phyloP scores from a whole-genome alignment of 2,113 vertebrate species.

The Lichenostomus cassidix region DNA sequence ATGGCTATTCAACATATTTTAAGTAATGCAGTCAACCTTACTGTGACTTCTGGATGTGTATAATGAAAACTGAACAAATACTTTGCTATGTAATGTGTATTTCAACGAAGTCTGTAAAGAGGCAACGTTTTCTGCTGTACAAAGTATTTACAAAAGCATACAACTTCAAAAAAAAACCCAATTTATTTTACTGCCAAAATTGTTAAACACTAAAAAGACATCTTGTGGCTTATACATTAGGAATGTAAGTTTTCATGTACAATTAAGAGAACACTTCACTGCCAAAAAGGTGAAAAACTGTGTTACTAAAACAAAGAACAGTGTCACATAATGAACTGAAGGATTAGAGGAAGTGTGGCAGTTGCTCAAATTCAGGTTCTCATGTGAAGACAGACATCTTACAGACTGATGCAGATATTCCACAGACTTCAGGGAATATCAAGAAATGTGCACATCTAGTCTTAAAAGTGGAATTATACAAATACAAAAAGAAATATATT shows the following conservation, averaged over 20 bases:
- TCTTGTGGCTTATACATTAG: slow-evolving; percentile 37
- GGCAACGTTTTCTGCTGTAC: not conserved
- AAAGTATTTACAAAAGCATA: slow-evolving; percentile 40
- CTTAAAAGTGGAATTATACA: slow-evolving; percentile 14
- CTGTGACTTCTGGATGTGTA: not conserved
- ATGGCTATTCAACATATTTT: not conserved
- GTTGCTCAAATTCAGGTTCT: not conserved
- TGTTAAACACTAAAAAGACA: slow-evolving; percentile 51
- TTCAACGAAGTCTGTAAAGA: slow-evolving; percentile 18
- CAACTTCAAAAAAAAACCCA: slow-evolving; percentile 42
- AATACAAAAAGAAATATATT: slow-evolving; percentile 44
- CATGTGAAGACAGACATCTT: not conserved
- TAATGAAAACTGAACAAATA: not conserved
- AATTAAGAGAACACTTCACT: slow-evolving; percentile 50
- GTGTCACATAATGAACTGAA: not conserved
- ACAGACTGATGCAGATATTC: not conserved
- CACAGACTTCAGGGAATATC: not conserved
- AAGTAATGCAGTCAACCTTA: not conserved
- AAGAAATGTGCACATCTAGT: not conserved
- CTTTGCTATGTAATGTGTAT: not conserved
- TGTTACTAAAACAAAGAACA: slow-evolving; percentile 13
- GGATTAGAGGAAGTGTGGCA: not conserved
- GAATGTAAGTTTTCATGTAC: slow-evolving; percentile 63
- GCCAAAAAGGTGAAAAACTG: slow-evolving; percentile 43
- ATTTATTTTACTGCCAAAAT: slow-evolving; percentile 67